These are phyloP conservation scores for Napeogenes inachia DNA, from an alignment of 2,888 invertebrate genomes.

Conservation along the genomic window DNA sequence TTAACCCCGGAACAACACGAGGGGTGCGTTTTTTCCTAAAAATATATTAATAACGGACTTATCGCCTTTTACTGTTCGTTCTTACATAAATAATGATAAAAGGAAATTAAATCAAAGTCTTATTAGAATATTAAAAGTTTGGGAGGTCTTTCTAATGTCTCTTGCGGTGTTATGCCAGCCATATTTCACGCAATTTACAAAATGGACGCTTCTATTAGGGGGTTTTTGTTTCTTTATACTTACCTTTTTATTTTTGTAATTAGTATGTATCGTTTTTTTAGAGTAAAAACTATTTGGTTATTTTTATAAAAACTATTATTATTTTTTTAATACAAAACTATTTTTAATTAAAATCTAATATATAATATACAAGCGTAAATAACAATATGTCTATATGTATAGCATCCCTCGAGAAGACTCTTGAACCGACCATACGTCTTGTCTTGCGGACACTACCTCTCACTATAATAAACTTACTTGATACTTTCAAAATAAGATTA, in stretches of 20 bases:
- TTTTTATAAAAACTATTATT: too few relatives aligned
- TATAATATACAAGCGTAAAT: too few relatives aligned
- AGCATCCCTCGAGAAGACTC: constrained; percentile 43
- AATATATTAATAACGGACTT: constrained; percentile 70
- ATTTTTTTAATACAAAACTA: too few relatives aligned
- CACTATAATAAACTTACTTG: constrained; percentile 34
- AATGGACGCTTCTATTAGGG: constrained; percentile 64
- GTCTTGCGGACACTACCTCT: constrained; percentile 56
- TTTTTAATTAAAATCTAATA: too few relatives aligned
- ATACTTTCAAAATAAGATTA: constrained; percentile 37
- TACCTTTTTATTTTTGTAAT: constrained; percentile 12
- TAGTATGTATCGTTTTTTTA: background rate
- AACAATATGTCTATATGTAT: constrained; percentile 7
- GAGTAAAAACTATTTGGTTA: background rate
- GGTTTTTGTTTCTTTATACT: constrained; percentile 44
- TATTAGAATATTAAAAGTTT: constrained; percentile 77
- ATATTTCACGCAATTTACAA: constrained; percentile 75
- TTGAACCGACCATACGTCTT: constrained; percentile 65
- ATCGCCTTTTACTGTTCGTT: constrained; percentile 65
- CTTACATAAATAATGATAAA: constrained; percentile 78
- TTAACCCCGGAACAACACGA: constrained; percentile 43
- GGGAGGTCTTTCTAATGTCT: constrained; percentile 72
- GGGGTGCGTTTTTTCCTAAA: constrained; percentile 46
- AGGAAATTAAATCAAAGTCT: constrained; percentile 77
- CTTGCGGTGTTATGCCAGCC: constrained; percentile 65